Percentiles rank a stretch among this genome's conserved stretches.
Evolutionary conservation across 2,888 invertebrate species (phyloP).

Genomic region (Thymelicus sylvestris): DNA sequence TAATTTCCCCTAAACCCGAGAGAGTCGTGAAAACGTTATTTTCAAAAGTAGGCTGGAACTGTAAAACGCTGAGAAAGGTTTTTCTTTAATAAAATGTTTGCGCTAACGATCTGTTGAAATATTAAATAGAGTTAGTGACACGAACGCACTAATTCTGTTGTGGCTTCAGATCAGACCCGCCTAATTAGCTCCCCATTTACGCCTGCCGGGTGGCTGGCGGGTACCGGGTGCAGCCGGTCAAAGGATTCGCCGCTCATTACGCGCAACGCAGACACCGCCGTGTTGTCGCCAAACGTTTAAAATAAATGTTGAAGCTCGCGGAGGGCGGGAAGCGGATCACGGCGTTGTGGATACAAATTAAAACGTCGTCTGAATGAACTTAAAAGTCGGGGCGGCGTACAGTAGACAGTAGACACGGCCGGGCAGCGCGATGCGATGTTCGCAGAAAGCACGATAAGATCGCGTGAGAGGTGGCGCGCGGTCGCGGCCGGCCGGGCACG

Average conservation of each 20-base stretch:
- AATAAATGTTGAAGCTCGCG: slow-evolving; percentile 55
- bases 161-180: slow-evolving; percentile 76
- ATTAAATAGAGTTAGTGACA: slow-evolving; percentile 59
- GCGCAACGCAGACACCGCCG: slow-evolving; percentile 60
- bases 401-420: slow-evolving; percentile 68
- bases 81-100: slow-evolving; percentile 16
- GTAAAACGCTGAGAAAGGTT: neutral
- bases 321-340: slow-evolving; percentile 50
- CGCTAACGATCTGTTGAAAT: slow-evolving; percentile 26
- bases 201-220: slow-evolving; percentile 47
- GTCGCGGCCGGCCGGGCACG: slow-evolving; percentile 50
- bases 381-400: slow-evolving; percentile 55
- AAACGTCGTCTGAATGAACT: slow-evolving; percentile 64
- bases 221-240: slow-evolving; percentile 67
- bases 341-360: slow-evolving; percentile 56
- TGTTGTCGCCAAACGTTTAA: slow-evolving; percentile 60
- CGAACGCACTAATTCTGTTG: slow-evolving; percentile 76
- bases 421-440: slow-evolving; percentile 78
- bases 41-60: neutral
- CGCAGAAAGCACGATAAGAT: slow-evolving; percentile 82
- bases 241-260: slow-evolving; percentile 82
- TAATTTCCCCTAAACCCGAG: slow-evolving; percentile 11
- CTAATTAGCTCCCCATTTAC: slow-evolving; percentile 80
- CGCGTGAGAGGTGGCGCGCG: slow-evolving; percentile 78
- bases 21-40: neutral